Conservation (phyloP, 2,888 invertebrate genomes). For the Chloroclysta siterata region DNA sequence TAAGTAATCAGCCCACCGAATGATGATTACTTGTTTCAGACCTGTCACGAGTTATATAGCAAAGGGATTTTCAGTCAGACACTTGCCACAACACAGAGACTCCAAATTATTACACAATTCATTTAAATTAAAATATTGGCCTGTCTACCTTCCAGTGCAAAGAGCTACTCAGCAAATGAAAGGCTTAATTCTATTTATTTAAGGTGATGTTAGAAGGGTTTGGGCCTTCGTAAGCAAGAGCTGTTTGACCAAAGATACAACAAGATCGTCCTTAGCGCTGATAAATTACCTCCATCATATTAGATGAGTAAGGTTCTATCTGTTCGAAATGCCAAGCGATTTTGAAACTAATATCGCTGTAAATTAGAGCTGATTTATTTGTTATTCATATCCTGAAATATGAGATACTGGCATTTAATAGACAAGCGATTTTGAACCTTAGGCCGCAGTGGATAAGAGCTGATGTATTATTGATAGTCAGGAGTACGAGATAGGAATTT, state of each 20-base stretch:
- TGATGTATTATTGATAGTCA: background rate
- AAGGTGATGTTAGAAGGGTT: conserved; percentile 34
- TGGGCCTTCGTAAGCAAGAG: conserved; percentile 37
- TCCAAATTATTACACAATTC: background rate
- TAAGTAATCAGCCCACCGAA: too few species aligned
- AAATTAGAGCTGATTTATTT: background rate
- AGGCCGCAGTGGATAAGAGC: background rate
- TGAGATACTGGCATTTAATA: background rate
- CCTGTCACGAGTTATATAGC: background rate
- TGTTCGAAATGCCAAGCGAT: conserved; percentile 4
- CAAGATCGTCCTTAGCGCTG: conserved; percentile 41
- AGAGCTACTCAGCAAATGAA: conserved; percentile 28
- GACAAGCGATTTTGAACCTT: background rate
- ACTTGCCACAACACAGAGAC: background rate
- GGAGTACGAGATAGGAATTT: background rate
- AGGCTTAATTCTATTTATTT: conserved; percentile 26
- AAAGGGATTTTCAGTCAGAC: too few species aligned
- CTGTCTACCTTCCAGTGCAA: background rate
- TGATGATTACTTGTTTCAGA: too few species aligned
- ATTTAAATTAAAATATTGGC: conserved; percentile 1
- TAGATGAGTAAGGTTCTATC: conserved; percentile 3
- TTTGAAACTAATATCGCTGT: background rate
- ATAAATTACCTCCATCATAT: conserved; percentile 32
- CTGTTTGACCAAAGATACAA: conserved; percentile 42
- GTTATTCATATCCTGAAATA: background rate